Evolutionary conservation across 2,113 vertebrate species (phyloP).

Genomic region (Salvelinus fontinalis): DNA sequence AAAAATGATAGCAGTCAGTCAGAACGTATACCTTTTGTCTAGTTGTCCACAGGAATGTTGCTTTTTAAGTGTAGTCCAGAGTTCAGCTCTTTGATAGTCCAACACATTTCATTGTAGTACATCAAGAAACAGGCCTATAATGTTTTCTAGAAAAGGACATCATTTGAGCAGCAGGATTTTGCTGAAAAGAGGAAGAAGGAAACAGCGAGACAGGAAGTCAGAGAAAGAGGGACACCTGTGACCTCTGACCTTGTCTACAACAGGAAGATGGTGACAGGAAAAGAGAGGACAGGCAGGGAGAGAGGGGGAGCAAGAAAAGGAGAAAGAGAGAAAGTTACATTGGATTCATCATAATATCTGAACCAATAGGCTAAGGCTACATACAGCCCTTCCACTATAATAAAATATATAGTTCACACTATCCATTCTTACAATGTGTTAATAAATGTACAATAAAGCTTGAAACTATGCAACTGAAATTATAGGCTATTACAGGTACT

Average conservation of each 20-base stretch:
- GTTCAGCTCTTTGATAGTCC: not conserved
- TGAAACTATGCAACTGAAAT: too few relatives aligned
- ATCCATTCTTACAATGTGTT: too few relatives aligned
- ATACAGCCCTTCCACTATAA: too few relatives aligned
- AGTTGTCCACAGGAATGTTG: too few relatives aligned
- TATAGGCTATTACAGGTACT: too few relatives aligned
- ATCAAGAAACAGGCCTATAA: not conserved
- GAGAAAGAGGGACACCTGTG: constrained; percentile 68
- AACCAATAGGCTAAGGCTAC: not conserved
- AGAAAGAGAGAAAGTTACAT: not conserved
- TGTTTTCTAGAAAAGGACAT: not conserved
- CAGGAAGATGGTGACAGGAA: constrained; percentile 68
- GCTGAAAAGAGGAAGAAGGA: constrained; percentile 62
- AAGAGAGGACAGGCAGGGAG: constrained; percentile 43
- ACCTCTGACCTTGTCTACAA: constrained; percentile 69
- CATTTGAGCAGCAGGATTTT: constrained; percentile 30
- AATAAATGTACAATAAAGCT: too few relatives aligned
- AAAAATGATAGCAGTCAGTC: not conserved
- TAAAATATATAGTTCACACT: too few relatives aligned
- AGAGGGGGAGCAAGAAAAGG: constrained; percentile 1
- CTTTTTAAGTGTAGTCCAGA: not conserved
- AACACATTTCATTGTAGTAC: not conserved
- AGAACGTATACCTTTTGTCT: not conserved
- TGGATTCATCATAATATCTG: not conserved
- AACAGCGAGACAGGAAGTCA: constrained; percentile 66